A percentile compares a stretch with the other conserved stretches of the same genome.
These are phyloP conservation scores for Diadumene lineata DNA, from an alignment of 92 coral and sea anemone genomes.

Conservation along the genomic window DNA sequence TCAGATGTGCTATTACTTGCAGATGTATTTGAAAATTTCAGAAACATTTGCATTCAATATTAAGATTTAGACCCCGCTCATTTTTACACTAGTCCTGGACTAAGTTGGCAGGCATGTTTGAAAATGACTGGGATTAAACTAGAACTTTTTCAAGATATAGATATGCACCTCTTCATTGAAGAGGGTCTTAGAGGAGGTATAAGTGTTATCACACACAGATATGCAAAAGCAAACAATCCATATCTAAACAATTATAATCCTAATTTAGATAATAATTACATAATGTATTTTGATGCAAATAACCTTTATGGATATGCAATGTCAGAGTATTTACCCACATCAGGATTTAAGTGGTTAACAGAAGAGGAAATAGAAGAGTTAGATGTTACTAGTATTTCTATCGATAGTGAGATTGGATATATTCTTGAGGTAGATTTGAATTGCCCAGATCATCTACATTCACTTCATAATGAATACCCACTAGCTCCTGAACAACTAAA, in stretches of 20 bases:
- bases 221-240: conserved; percentile 37
- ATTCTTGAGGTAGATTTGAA: conserved; percentile 25
- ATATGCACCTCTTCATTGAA: conserved; percentile 36
- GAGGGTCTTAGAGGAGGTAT: conserved; percentile 37
- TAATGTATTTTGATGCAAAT: no score
- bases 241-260: conserved; percentile 21
- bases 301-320: no score
- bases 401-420: no score
- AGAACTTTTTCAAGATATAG: conserved; percentile 35
- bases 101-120: conserved; percentile 50
- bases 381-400: no score
- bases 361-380: no score
- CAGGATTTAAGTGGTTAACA: no score
- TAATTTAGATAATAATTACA: no score
- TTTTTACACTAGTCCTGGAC: conserved; percentile 14
- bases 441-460: conserved; percentile 16
- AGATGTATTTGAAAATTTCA: conserved; percentile 46
- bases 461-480: conserved; percentile 40
- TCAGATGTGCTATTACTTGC: no score
- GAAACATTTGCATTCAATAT: conserved; percentile 36
- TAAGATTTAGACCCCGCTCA: conserved; percentile 40
- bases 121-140: no score
- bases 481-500: conserved; percentile 25
- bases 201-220: conserved; percentile 31
- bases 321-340: no score